These are phyloP conservation scores for Palythoa heliodiscus DNA, from an alignment of 92 coral and sea anemone genomes.

Conservation along the genomic window DNA sequence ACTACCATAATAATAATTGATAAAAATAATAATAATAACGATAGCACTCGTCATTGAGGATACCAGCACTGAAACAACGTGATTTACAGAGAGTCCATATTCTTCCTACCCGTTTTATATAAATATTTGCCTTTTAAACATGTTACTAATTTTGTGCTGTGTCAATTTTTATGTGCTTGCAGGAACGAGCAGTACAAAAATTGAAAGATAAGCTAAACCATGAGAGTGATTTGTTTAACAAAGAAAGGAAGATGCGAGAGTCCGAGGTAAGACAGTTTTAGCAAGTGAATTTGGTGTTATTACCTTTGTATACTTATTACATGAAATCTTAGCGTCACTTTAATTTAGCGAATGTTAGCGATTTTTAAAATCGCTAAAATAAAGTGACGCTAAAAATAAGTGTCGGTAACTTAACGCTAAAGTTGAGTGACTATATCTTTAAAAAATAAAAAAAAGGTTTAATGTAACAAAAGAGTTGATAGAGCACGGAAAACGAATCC, in stretches of 20 bases:
- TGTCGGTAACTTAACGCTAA: no score
- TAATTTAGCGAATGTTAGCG: no score
- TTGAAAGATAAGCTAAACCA: slow-evolving; percentile 76
- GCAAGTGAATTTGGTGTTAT: background rate
- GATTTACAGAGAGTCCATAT: no score
- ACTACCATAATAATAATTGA: background rate
- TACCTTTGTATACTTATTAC: no score
- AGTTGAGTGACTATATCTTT: no score
- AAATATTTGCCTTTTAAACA: background rate
- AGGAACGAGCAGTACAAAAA: slow-evolving; percentile 78
- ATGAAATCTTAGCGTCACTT: no score
- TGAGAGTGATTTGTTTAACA: slow-evolving; percentile 67
- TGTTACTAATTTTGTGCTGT: background rate
- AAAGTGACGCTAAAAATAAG: no score
- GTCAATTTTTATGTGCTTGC: slow-evolving; percentile 7
- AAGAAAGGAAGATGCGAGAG: slow-evolving; percentile 74
- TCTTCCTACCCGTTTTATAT: background rate
- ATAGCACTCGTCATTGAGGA: background rate
- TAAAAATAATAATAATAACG: background rate
- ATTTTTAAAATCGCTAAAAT: no score
- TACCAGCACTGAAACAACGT: no score
- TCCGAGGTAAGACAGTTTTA: slow-evolving; percentile 61
- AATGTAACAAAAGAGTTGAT: no score
- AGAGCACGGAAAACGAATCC: no score
- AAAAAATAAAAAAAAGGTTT: no score